These are phyloP conservation scores for Alosa sapidissima DNA, from an alignment of 2,797 vertebrate species.

Conservation along the genomic window DNA sequence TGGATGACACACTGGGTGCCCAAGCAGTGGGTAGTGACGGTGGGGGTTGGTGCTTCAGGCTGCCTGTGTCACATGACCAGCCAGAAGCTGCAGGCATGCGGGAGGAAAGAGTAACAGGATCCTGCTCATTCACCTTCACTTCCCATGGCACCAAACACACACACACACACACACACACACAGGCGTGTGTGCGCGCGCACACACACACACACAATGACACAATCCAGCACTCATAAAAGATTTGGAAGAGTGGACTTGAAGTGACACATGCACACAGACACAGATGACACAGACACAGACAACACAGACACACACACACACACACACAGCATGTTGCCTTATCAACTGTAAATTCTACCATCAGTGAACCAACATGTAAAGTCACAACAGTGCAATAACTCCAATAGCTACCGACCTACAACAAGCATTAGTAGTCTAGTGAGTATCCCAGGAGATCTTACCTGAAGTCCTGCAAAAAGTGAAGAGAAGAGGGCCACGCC, in stretches of 20 bases:
- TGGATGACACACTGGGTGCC: not conserved
- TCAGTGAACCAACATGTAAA: not conserved
- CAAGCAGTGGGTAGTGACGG: not conserved
- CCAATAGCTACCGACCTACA: not conserved
- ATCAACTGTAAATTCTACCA: not conserved
- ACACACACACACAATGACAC: not conserved
- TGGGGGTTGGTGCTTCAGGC: not conserved
- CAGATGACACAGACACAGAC: conserved; percentile 17
- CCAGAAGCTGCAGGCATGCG: conserved; percentile 36
- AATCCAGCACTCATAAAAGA: conserved; percentile 35
- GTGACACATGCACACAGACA: conserved; percentile 17
- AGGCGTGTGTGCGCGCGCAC: not conserved
- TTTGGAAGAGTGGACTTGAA: conserved; percentile 2
- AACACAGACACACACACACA: conserved; percentile 13
- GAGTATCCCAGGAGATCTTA: not conserved
- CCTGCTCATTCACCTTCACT: conserved; percentile 32
- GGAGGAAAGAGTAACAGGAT: conserved; percentile 43
- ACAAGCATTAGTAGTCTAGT: not conserved
- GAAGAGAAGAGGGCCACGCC: not conserved
- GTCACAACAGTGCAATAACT: not conserved
- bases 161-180: conserved; percentile 17
- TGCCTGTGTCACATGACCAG: conserved; percentile 40
- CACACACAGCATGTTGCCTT: not conserved
- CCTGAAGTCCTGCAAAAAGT: not conserved
- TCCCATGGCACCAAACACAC: conserved; percentile 29